phyloP scores from a whole-genome alignment of 1,140 invertebrate genomes.

The Rhyzopertha dominica region DNA sequence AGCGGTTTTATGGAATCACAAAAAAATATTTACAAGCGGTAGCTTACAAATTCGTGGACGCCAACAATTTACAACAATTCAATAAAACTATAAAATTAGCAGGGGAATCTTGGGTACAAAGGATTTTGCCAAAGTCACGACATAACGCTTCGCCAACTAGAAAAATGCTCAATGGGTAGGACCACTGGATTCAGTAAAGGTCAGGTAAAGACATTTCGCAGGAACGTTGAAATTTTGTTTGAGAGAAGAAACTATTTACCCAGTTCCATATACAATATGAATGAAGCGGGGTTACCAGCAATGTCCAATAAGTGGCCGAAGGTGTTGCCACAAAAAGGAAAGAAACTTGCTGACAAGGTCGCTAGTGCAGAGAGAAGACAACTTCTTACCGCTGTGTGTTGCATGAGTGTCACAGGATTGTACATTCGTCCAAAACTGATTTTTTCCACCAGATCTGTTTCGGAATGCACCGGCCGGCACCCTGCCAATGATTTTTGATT shows the following conservation, averaged over 20 bases:
- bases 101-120: not conserved
- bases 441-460: too few species aligned
- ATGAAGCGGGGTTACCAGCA: slow-evolving; percentile 41
- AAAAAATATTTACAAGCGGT: slow-evolving; percentile 1
- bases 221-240: slow-evolving; percentile 13
- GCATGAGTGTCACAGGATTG: too few species aligned
- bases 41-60: not conserved
- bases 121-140: too few species aligned
- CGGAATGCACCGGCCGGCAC: too few species aligned
- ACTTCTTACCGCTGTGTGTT: too few species aligned
- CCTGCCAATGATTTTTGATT: too few species aligned
- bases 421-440: too few species aligned
- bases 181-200: slow-evolving; percentile 26
- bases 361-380: slow-evolving; percentile 36
- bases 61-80: not conserved
- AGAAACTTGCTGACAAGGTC: slow-evolving; percentile 38
- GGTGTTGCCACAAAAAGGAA: slow-evolving; percentile 32
- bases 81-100: not conserved
- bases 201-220: slow-evolving; percentile 23
- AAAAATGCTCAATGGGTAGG: slow-evolving; percentile 1
- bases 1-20: slow-evolving; percentile 2
- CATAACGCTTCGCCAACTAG: slow-evolving; percentile 2
- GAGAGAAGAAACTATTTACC: slow-evolving; percentile 24
- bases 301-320: slow-evolving; percentile 37
- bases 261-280: slow-evolving; percentile 36